phyloP scores from a whole-genome alignment of 2,113 vertebrate species.

The Spizaetus ornatus region DNA sequence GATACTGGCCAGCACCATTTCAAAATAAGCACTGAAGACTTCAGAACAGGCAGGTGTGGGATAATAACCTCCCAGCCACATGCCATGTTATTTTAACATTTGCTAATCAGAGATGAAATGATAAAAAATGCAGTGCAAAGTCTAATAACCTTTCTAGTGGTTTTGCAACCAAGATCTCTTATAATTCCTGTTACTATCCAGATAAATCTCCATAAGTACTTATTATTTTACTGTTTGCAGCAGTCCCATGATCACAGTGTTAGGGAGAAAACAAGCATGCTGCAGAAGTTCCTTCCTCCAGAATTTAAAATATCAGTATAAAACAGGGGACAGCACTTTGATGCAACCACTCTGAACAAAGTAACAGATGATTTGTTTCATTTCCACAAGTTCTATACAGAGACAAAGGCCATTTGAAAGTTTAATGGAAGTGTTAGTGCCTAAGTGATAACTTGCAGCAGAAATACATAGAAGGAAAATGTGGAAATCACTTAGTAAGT shows the following conservation, averaged over 20 bases:
- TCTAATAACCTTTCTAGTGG: neutral
- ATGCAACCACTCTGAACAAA: neutral
- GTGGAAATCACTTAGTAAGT: slow-evolving; percentile 44
- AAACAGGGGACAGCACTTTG: neutral
- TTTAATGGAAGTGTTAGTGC: slow-evolving; percentile 16
- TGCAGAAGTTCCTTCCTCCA: neutral
- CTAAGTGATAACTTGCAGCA: neutral
- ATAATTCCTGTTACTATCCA: neutral
- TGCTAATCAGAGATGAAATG: neutral
- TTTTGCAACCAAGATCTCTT: neutral
- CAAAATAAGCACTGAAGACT: neutral
- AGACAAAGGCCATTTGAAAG: slow-evolving; percentile 22
- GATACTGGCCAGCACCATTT: neutral
- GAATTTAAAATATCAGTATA: neutral
- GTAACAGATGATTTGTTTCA: neutral
- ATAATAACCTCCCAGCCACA: neutral
- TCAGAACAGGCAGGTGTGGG: neutral
- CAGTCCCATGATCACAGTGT: too few species aligned
- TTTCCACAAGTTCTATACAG: neutral
- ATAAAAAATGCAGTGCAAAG: neutral
- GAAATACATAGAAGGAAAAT: neutral
- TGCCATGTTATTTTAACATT: neutral
- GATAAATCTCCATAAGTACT: fast-evolving
- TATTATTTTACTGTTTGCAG: neutral
- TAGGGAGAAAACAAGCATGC: neutral